phyloP scores from a whole-genome alignment of 2,113 vertebrate genomes.

The Semnornis frantzii region DNA sequence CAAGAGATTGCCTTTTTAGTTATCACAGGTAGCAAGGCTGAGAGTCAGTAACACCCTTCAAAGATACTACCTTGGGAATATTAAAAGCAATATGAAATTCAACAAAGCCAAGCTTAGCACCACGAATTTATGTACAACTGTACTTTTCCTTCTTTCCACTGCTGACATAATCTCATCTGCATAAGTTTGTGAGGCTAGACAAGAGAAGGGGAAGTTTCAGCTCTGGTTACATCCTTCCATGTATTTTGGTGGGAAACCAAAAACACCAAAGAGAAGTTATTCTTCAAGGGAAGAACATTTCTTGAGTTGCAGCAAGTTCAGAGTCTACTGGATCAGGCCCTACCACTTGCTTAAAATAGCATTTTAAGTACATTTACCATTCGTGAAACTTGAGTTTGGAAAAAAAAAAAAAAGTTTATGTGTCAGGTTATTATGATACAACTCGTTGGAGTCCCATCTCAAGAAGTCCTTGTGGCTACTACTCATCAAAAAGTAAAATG shows the following conservation, averaged over 20 bases:
- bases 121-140: not conserved
- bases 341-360: not conserved
- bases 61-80: not conserved
- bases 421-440: not conserved
- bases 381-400: not conserved
- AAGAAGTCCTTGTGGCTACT: not conserved
- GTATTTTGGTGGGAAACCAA: not conserved
- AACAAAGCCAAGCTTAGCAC: not conserved
- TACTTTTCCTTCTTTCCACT: not conserved
- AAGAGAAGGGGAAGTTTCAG: not conserved
- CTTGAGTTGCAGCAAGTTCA: not conserved
- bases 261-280: not conserved
- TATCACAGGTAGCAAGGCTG: not conserved
- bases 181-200: not conserved
- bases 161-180: not conserved
- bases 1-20: not conserved
- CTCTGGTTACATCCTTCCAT: accelerated
- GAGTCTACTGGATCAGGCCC: not conserved
- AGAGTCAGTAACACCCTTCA: not conserved
- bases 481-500: not conserved
- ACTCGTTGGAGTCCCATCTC: not conserved
- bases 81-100: not conserved
- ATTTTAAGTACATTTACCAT: not conserved
- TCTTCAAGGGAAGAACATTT: not conserved
- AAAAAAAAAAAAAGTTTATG: not conserved